phyloP scores from a whole-genome alignment of 2,888 invertebrate genomes.

The Phanerotoma sp. region DNA sequence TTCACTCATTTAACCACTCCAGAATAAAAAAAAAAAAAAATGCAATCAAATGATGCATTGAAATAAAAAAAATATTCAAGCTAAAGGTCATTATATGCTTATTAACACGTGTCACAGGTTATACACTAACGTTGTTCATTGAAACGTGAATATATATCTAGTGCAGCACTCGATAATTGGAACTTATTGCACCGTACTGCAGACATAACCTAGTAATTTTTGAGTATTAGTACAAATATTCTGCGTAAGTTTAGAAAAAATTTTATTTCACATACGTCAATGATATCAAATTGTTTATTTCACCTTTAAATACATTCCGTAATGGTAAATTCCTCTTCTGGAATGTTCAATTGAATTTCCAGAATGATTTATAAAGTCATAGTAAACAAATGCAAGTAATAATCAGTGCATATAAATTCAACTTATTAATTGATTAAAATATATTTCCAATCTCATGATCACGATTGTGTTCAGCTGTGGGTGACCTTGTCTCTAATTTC shows the following conservation, averaged over 20 bases:
- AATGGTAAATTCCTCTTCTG: not conserved
- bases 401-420: not conserved
- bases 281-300: not conserved
- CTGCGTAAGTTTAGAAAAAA: not conserved
- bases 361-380: no score
- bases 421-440: slow-evolving; percentile 16
- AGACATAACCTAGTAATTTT: slow-evolving; percentile 16
- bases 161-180: not conserved
- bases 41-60: no score
- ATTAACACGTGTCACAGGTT: slow-evolving; percentile 4
- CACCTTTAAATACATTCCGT: not conserved
- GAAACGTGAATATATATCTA: not conserved
- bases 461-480: slow-evolving; percentile 11
- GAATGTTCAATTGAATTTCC: not conserved
- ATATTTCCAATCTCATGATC: not conserved
- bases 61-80: not conserved
- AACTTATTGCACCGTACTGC: not conserved
- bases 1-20: no score
- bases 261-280: no score
- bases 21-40: no score
- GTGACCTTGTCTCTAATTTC: slow-evolving; percentile 23
- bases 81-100: not conserved
- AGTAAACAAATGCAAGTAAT: no score
- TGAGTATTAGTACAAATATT: not conserved
- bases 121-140: not conserved